Conservation (phyloP, 2,797 vertebrate species). For the Gila robusta region DNA sequence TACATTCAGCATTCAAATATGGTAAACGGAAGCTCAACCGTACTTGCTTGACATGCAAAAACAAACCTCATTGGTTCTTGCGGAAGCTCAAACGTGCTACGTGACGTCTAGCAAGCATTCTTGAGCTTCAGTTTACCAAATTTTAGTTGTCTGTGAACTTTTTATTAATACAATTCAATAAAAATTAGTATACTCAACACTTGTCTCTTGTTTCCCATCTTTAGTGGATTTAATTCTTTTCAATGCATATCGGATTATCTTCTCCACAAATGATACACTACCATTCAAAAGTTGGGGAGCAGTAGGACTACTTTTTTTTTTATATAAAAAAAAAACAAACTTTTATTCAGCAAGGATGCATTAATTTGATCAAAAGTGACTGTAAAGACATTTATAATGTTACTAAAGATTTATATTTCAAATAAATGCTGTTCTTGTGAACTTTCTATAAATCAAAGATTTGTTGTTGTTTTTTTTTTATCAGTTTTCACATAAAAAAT, state of each 20-base stretch:
- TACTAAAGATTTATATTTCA: background rate
- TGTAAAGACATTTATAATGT: background rate
- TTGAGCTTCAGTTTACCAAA: background rate
- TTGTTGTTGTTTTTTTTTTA: too few relatives aligned
- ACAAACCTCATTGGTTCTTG: background rate
- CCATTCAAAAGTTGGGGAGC: background rate
- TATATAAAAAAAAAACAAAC: background rate
- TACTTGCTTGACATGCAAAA: background rate
- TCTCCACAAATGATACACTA: background rate
- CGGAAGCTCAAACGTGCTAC: too few relatives aligned
- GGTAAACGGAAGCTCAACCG: too few relatives aligned
- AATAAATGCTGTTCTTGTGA: too few relatives aligned
- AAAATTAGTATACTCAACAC: background rate
- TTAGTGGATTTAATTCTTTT: background rate
- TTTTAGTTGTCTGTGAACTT: background rate
- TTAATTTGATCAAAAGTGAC: background rate
- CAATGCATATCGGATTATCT: background rate
- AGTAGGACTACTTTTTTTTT: background rate
- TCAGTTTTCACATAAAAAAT: background rate
- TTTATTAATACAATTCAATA: background rate
- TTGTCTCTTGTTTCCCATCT: background rate
- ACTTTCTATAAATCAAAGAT: too few relatives aligned
- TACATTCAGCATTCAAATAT: too few relatives aligned
- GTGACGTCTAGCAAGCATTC: background rate
- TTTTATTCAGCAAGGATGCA: background rate